Evolutionary conservation across 2,113 vertebrate genomes (phyloP), one percentile per base, ranked within the genome.

Genomic region (Buteo buteo): DNA sequence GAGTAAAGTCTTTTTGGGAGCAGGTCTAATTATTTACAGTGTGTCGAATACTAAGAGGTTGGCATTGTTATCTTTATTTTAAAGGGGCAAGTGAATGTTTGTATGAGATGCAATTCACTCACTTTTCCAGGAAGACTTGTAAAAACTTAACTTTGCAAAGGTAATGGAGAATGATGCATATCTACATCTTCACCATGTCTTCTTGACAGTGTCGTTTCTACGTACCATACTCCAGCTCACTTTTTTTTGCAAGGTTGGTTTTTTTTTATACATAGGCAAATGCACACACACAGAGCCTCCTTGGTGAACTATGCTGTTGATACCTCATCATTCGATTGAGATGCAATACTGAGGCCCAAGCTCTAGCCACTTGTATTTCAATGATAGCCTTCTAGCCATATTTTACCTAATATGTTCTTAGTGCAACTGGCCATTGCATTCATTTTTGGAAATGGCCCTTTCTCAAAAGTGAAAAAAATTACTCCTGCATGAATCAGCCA

Each of bases 301-400:
- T 47, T 55, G 74, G n/a, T 74, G 74, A 58, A 3, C 55, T 57
- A 36, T 70, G 36, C 34, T 73, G 44, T 61, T 72, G 59, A 7
- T 52, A 17, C 2, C 71, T 89, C 45, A 36, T 74, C 54, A 64
- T 78, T 66, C 0, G 0, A 1, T 0, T 50, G 50, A 58, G 59
- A 5, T 77, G 77, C 24, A 18, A 0, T 38, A 10, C 34, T 66
- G 69, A 16, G 44, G 54, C 40, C 34, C 84, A 69, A 82, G 36
- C 34, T 82, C 6, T 15, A 29, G 52, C 29, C 13, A 8, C 22
- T 5, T 58, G 34, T 15, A 13, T 42, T 34, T 31, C 74, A 29
- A 1, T 38, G 11, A 4, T 5, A 59, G 65, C n/a, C 38, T 66
- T 71, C n/a, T 10, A 66, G 36, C 20, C 13, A 3, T 44, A 11